Base-by-base conservation (phyloP, 2,888 invertebrate genomes). In the Liposcelis brunnea region DNA sequence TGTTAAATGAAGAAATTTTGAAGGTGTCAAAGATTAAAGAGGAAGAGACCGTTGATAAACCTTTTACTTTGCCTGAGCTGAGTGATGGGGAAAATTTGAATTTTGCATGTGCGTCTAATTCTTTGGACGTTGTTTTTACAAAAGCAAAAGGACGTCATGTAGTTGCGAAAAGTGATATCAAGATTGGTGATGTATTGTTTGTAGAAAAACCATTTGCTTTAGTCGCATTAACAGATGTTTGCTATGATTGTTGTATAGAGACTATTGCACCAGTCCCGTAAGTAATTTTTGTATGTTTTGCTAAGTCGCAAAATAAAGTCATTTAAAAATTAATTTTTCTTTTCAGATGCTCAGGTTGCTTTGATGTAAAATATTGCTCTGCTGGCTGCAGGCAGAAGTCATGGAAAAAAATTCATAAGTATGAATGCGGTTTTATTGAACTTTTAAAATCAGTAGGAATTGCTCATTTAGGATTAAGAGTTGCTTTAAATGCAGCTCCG, bases 141-240 rank as follows among this genome's bases (percentile, higher is more conserved):
- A 61, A 68, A 36, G 61, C 67, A 18, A 69, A 66, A 47, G 84
- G 84, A 1, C 69, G 84, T 26, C 71, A 75, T 59, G 75, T 86
- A 11, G 58, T 75, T 26, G 72, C 81, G 1, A 69, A 64, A 10
- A 64, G 67, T 48, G 59, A 65, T 31, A 67, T 82, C 2, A 60
- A 64, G 7, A 67, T 71, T 40, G 85, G 84, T 0, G 79, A 84
- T 52, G 66, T 81, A 1, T 61, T 94, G 33, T 82, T 89, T 59
- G 69, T 76, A 0, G 93, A 93, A 60, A 73, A 76, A 53, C 82
- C 91, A 0, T 82, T 79, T 59, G 75, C 83, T 1, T 81, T 83
- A 61, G 82, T 87, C 2, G 8, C 26, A 6, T 26, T 26, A 26
- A 26, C 4, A 8, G 26, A 65, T 52, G 61, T 71, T 58, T 93